Conservation (phyloP, 2,888 invertebrate species). For the Hypsopygia costalis region DNA sequence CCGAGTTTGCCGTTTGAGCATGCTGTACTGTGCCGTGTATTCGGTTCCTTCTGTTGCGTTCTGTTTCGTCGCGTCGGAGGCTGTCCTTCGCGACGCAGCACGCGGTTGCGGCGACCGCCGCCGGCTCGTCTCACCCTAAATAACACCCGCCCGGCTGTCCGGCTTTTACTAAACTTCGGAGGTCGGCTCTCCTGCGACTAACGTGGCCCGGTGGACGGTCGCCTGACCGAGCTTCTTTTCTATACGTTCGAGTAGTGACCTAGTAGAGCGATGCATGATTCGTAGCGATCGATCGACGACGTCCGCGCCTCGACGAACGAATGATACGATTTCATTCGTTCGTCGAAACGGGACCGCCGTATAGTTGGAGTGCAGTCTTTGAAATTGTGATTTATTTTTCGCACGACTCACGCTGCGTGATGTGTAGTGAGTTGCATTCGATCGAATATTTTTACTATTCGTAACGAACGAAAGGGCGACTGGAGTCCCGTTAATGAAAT, state of each 20-base stretch:
- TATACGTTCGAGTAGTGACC: slow-evolving; percentile 9
- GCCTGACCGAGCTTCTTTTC: slow-evolving; percentile 20
- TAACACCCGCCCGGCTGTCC: slow-evolving; percentile 4
- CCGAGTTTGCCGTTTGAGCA: slow-evolving; percentile 47
- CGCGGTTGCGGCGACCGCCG: neutral
- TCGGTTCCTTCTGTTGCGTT: slow-evolving; percentile 40
- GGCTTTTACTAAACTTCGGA: slow-evolving; percentile 24
- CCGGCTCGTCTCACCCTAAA: neutral
- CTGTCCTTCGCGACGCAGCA: neutral
- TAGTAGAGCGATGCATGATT: neutral
- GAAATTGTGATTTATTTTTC: no score
- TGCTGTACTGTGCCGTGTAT: slow-evolving; percentile 43
- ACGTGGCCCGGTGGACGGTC: slow-evolving; percentile 13
- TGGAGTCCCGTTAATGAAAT: no score
- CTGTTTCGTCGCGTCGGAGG: slow-evolving; percentile 19
- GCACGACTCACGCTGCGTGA: no score
- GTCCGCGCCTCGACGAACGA: neutral
- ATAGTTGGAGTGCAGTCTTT: no score
- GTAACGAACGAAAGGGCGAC: no score
- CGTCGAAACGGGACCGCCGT: no score
- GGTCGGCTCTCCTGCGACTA: slow-evolving; percentile 11
- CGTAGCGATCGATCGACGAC: neutral
- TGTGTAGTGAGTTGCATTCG: no score
- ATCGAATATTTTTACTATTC: no score
- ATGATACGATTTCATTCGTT: no score